Evolutionary conservation across 2,113 vertebrate species (phyloP), one percentile per base, ranked within the genome.

Genomic region (Reinhardtius hippoglossoides): DNA sequence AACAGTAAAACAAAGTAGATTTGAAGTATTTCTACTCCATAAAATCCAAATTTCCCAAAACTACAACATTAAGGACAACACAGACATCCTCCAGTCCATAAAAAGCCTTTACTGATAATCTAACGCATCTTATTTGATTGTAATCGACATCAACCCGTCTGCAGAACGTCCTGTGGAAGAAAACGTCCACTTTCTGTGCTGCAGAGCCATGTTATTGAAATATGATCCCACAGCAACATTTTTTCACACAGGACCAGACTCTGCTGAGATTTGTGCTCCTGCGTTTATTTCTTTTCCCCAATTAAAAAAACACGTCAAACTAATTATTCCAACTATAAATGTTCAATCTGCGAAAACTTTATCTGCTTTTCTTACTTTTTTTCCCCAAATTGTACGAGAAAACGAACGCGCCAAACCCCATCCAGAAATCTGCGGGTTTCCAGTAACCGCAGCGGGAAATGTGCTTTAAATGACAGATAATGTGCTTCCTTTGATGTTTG

Each of bases 161-260:
- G 14, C 20, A 56, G 3, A 81, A 78, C 5, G 35, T 48, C 31
- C 52, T 69, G 62, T 59, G 16, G 8, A n/a, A 59, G 8, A 76
- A 77, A 81, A 24, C 31, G 78, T 70, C 56, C 50, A 71, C 42
- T 9, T 31, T 76, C 55, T 80, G 55, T 48, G 67, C 67, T 70
- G 80, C 14, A 71, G 71, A 76, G 67, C 56, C 73, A 64, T 87
- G 83, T 89, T 87, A 79, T 82, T 90, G 88, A 86, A 90, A 91
- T 80, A 37, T 75, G 87, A 92, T 80, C 72, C 84, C 75, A 83
- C 76, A 27, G 55, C 21, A 79, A 83, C 63, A 67, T 84, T 80
- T 87, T 87, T 87, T 68, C 52, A 21, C 46, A 65, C 37, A 61
- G 62, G 64, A 50, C 4, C 35, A 42, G 14, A 74, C n/a, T 57